Evolutionary conservation across 2,888 invertebrate genomes (phyloP).

Genomic region (Parnassius mnemosyne): DNA sequence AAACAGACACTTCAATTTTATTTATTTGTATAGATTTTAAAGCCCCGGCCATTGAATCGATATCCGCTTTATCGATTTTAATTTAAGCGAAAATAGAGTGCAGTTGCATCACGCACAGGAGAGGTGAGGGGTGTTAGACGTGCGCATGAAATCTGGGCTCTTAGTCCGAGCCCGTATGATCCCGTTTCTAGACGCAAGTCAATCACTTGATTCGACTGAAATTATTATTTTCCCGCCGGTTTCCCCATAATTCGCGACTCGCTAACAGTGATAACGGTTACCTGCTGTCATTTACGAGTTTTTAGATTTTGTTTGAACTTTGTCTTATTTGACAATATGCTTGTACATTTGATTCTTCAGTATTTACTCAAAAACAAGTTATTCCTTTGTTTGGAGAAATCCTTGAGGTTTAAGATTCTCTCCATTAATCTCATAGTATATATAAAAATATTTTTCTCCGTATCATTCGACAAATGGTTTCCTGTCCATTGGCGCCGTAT

Average conservation of each 20-base stretch:
- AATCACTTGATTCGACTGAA: neutral
- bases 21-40: no score
- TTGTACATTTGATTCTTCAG: slow-evolving; percentile 8
- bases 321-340: neutral
- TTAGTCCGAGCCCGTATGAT: slow-evolving; percentile 14
- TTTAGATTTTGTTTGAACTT: neutral
- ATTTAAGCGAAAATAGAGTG: no score
- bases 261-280: neutral
- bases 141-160: neutral
- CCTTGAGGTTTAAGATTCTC: slow-evolving; percentile 3
- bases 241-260: neutral
- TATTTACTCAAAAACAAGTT: slow-evolving; percentile 14
- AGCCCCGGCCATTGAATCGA: no score
- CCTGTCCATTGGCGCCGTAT: slow-evolving; percentile 10
- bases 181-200: slow-evolving; percentile 11
- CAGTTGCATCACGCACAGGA: no score
- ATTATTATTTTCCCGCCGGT: neutral
- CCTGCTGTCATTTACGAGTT: neutral
- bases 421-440: slow-evolving; percentile 2
- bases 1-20: no score
- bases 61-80: no score
- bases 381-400: slow-evolving; percentile 10
- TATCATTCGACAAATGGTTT: slow-evolving; percentile 17
- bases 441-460: slow-evolving; percentile 13
- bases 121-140: slow-evolving; percentile 8